These are phyloP conservation scores for Platysternon megacephalum DNA, from an alignment of 2,113 vertebrate species.

Conservation along the genomic window DNA sequence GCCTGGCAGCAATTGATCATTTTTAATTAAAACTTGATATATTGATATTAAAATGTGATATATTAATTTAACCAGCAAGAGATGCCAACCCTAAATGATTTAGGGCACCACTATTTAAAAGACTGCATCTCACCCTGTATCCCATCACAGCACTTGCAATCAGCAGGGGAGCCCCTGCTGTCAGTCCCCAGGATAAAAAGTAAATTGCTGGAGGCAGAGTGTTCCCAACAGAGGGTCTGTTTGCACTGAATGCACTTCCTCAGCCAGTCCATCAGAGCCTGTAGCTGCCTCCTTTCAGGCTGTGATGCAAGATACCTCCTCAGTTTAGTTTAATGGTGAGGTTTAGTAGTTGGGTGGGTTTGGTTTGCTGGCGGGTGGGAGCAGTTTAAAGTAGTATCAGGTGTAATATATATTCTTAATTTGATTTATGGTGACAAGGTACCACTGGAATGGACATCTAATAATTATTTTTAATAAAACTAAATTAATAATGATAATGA, in stretches of 20 bases:
- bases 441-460: neutral
- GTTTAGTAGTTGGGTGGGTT: accelerated
- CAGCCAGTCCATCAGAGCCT: neutral
- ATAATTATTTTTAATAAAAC: neutral
- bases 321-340: neutral
- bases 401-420: neutral
- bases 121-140: neutral
- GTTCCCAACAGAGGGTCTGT: neutral
- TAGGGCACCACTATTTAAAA: neutral
- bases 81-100: neutral
- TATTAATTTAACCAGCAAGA: slow-evolving; percentile 37
- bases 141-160: accelerated
- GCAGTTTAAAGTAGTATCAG: neutral
- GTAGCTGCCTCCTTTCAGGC: neutral
- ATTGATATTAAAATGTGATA: slow-evolving; percentile 45
- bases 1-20: slow-evolving; percentile 47
- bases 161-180: neutral
- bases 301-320: accelerated
- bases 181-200: neutral
- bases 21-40: slow-evolving; percentile 61
- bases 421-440: neutral
- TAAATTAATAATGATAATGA: neutral
- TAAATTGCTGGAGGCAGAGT: neutral
- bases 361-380: too few relatives aligned
- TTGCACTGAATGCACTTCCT: accelerated